Base-by-base conservation (phyloP, 1,140 invertebrate genomes). In the Maconellicoccus hirsutus region DNA sequence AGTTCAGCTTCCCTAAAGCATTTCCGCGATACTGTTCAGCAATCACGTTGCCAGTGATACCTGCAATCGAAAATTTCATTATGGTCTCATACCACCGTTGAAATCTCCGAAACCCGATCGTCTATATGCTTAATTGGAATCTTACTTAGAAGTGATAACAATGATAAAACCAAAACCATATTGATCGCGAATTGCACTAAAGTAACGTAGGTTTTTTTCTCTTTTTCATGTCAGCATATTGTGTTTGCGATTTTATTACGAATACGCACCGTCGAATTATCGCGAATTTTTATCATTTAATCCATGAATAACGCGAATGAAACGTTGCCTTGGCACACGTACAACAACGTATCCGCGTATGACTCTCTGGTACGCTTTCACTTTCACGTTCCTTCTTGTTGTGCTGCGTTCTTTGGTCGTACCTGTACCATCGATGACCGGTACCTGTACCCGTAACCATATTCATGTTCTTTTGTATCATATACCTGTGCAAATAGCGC, bases 1-100 rank as follows among this genome's bases (percentile, higher is more conserved):
- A 89, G 78, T 94, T 94, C 10, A 96, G 80, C 80, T 91, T 91
- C 10, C 92, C 92, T 26, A 96, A 79, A 74, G 85, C 86, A 79
- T 90, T 91, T 61, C 93, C 93, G 71, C 81, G 84, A 75, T 94
- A 93, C 10, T 87, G 86, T 0, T 86, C 86, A 61, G 42, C 23
- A 22, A n/a, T 38, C 12, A 7, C 29, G 33, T 70, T 10, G 69
- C 3, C 70, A 2, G 19, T 16, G 42, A 52, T 16, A 19, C 42
- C 42, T 52, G 16, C 3, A 52, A 52, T 3, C 16, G 42, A 52
- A 52, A 52, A 14, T 16, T 52, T 26, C 61, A 25, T 23, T 22
- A 4, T 66, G 2, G 61, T 23, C 3, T 25, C 19, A 66, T 66
- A 66, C 61, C 22, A 66, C 8, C 61, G 61, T 66, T 25, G 10